Conservation (phyloP, 2,797 vertebrate species). For the Chelonia mydas region DNA sequence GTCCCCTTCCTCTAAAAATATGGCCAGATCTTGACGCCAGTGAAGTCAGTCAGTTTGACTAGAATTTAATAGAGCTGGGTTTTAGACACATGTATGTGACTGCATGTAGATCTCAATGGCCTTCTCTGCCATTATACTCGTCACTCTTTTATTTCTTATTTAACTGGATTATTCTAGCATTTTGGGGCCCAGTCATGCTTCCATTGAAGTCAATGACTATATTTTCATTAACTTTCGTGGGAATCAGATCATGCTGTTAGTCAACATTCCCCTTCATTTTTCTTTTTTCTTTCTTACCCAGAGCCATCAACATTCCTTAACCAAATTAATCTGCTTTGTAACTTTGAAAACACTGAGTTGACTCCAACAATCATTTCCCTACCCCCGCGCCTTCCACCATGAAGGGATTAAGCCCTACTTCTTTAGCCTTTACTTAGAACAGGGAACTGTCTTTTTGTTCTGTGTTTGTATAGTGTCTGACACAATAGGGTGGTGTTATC, state of each 20-base stretch:
- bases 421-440: neutral
- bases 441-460: neutral
- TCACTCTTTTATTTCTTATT: neutral
- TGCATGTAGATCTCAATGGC: neutral
- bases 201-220: neutral
- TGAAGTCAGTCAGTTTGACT: neutral
- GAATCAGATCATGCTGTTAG: neutral
- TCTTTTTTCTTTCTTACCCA: neutral
- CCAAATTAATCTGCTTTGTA: neutral
- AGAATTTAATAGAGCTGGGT: neutral
- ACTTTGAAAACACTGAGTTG: neutral
- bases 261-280: neutral
- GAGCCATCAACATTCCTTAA: neutral
- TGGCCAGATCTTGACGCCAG: neutral
- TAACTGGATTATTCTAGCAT: neutral
- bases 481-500: neutral
- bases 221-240: neutral
- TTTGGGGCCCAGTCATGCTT: neutral
- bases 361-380: neutral
- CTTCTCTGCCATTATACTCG: neutral
- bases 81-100: neutral
- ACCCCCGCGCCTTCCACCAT: neutral
- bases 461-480: neutral
- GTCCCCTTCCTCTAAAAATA: neutral
- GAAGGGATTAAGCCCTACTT: neutral